Evolutionary conservation across 1,140 invertebrate genomes (phyloP).

Genomic region (Drosophila busckii): DNA sequence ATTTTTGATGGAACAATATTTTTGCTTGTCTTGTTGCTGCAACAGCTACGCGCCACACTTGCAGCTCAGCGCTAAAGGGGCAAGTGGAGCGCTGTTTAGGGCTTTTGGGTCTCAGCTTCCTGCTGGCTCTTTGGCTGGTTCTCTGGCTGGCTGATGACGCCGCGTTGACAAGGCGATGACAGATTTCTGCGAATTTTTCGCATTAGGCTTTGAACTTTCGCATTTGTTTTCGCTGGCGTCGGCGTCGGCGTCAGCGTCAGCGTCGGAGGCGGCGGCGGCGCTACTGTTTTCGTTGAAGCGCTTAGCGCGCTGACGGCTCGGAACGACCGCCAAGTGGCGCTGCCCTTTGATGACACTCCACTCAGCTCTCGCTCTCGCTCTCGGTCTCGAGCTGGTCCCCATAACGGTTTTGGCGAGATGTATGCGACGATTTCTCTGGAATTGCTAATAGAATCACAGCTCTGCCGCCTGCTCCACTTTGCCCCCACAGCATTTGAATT

Average conservation of each 20-base stretch:
- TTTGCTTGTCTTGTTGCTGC: constrained; percentile 37
- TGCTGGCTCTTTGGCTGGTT: constrained; percentile 33
- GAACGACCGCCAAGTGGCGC: constrained; percentile 69
- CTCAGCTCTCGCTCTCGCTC: not conserved
- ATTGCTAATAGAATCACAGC: constrained; percentile 70
- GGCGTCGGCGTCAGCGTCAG: constrained; percentile 6
- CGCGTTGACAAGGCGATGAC: constrained; percentile 75
- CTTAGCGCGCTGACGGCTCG: constrained; percentile 49
- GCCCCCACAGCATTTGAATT: constrained; percentile 13
- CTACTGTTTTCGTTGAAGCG: constrained; percentile 71
- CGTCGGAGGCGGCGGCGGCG: constrained; percentile 38
- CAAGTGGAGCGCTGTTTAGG: constrained; percentile 13
- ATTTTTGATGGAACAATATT: constrained; percentile 72
- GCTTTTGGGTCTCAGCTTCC: constrained; percentile 20
- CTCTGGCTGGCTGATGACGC: constrained; percentile 55
- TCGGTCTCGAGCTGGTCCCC: constrained; percentile 3
- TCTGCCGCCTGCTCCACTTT: not conserved
- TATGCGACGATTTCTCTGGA: constrained; percentile 65
- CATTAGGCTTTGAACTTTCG: constrained; percentile 74
- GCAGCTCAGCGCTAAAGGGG: too few relatives aligned
- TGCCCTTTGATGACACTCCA: constrained; percentile 54
- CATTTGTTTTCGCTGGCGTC: constrained; percentile 18
- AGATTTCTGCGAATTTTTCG: constrained; percentile 75
- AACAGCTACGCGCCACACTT: constrained; percentile 42
- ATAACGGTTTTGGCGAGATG: constrained; percentile 67